Evolutionary conservation across 2,888 invertebrate species (phyloP).

Genomic region (Lycophotia porphyrea): DNA sequence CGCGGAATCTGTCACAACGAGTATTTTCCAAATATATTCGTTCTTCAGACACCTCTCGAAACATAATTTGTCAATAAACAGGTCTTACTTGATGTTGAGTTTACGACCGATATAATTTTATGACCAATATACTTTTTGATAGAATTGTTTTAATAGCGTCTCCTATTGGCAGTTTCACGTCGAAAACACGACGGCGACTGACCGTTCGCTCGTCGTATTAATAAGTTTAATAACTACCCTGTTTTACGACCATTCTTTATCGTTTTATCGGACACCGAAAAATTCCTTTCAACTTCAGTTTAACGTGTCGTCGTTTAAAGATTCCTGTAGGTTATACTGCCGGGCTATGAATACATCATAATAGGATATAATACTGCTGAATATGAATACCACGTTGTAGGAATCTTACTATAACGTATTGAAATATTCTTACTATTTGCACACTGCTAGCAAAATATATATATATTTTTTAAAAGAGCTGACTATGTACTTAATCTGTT

Average conservation of each 20-base stretch:
- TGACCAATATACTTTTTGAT: slow-evolving; percentile 67
- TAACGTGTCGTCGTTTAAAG: slow-evolving; percentile 21
- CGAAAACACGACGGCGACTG: slow-evolving; percentile 38
- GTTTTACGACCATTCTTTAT: slow-evolving; percentile 51
- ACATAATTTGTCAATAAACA: slow-evolving; percentile 60
- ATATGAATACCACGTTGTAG: not conserved
- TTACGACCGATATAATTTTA: slow-evolving; percentile 69
- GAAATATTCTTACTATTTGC: not conserved
- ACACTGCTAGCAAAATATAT: no score
- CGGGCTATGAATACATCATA: not conserved
- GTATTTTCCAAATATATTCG: slow-evolving; percentile 11
- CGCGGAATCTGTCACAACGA: not conserved
- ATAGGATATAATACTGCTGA: not conserved
- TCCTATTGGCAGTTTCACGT: slow-evolving; percentile 63
- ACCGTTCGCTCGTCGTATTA: slow-evolving; percentile 48
- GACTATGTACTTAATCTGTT: not conserved
- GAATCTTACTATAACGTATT: not conserved
- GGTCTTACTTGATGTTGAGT: slow-evolving; percentile 62
- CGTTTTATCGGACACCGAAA: slow-evolving; percentile 44
- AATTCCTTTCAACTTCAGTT: slow-evolving; percentile 46
- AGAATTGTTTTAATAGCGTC: slow-evolving; percentile 67
- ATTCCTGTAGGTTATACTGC: slow-evolving; percentile 5
- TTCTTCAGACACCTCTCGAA: slow-evolving; percentile 35
- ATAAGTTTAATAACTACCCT: slow-evolving; percentile 58
- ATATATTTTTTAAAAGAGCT: not conserved